Evolutionary conservation across 2,888 invertebrate species (phyloP), one percentile per base, ranked within the genome.

Genomic region (Rhabditoides inermis): DNA sequence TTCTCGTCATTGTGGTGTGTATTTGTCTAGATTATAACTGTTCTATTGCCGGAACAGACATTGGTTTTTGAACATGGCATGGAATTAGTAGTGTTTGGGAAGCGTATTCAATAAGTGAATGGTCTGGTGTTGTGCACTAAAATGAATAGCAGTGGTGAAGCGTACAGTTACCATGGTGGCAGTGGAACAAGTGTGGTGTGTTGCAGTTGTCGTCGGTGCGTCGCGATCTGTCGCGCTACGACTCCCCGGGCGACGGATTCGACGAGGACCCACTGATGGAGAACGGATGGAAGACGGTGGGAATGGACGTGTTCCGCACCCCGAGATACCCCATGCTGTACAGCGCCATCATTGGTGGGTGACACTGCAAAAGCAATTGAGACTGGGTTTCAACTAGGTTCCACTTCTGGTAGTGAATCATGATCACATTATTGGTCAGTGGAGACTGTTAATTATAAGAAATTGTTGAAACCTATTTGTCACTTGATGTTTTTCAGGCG

Each of bases 251-350:
- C 18, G 18, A 4, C 20, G 56, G 77, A 18, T 79, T 79, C 28
- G 76, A 77, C 35, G 80, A 80, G 57, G 81, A 81, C 2, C 15
- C 51, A 50, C 20, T 37, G 18, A 37, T 56, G 25, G 79, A 79
- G 50, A 81, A 80, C 60, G 81, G 81, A 23, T 81, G 81, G 81
- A 81, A 81, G 65, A 79, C 80, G 28, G 79, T 81, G 40, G 78
- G 79, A 52, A 78, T 79, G 1, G 81, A 81, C 65, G 81, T 81
- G 2, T 81, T 81, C 70, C 63, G 81, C 40, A 77, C 78, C 61
- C 81, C 81, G 2, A 67, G 65, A 0, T 62, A 72, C 51, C 79
- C 78, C 67, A 79, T 72, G 56, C 69, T 81, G 18, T 80, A 81
- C 65, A 80, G 80, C 68, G 78, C 81, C 28, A 78, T 81, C 48